Evolutionary conservation across 1,140 invertebrate species (phyloP).

Genomic region (Listronotus oregonensis): DNA sequence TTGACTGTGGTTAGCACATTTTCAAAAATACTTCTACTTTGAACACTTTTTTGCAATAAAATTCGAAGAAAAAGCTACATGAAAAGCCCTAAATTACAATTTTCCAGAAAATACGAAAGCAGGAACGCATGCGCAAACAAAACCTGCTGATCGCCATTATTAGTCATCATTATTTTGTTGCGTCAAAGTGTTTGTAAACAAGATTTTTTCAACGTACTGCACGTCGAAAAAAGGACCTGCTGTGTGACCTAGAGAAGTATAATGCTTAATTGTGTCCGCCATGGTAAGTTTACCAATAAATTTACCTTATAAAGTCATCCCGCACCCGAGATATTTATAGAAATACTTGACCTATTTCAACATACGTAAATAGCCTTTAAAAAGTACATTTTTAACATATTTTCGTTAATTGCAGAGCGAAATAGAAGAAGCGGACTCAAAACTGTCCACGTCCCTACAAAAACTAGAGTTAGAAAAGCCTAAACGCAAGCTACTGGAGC

Average conservation of each 20-base stretch:
- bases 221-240: neutral
- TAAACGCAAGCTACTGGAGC: slow-evolving; percentile 26
- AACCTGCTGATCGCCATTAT: slow-evolving; percentile 31
- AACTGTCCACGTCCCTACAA: slow-evolving; percentile 44
- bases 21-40: no score
- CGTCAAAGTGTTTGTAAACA: slow-evolving; percentile 38
- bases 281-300: slow-evolving; percentile 22
- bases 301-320: neutral
- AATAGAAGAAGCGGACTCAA: slow-evolving; percentile 51
- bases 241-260: slow-evolving; percentile 3
- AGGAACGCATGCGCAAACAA: neutral
- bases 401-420: slow-evolving; percentile 39
- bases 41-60: no score
- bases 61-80: neutral
- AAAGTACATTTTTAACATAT: neutral
- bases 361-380: slow-evolving; percentile 20
- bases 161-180: slow-evolving; percentile 47
- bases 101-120: slow-evolving; percentile 1
- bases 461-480: slow-evolving; percentile 49
- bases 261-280: slow-evolving; percentile 23
- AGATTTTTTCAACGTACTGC: slow-evolving; percentile 9
- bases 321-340: neutral
- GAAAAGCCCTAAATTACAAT: neutral
- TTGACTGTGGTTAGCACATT: neutral
- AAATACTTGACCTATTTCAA: slow-evolving; percentile 17